phyloP scores from a whole-genome alignment of 35 echinoderm and acorn worm species.

The Ophiothrix spiculata region DNA sequence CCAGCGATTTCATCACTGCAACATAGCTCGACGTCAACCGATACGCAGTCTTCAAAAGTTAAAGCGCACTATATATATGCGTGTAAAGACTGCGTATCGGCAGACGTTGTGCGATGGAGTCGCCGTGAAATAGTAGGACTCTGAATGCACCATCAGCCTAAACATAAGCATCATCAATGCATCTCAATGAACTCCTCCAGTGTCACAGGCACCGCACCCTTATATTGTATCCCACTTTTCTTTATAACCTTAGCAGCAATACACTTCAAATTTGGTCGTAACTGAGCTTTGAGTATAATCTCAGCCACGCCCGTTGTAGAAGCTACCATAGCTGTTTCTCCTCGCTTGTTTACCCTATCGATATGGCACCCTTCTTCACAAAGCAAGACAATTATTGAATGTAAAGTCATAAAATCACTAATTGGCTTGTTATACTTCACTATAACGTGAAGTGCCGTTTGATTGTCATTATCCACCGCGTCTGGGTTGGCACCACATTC shows the following conservation, averaged over 20 bases:
- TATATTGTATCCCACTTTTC: conserved; percentile 55
- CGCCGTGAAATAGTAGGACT: too few relatives aligned
- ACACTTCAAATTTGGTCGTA: conserved; percentile 53
- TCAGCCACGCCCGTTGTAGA: conserved; percentile 75
- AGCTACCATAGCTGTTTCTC: conserved; percentile 46
- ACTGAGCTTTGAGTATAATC: conserved; percentile 67
- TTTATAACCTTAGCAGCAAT: conserved; percentile 58
- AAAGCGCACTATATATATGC: too few relatives aligned
- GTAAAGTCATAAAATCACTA: conserved; percentile 78
- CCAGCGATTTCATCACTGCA: too few relatives aligned
- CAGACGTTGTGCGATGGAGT: too few relatives aligned
- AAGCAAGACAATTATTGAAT: conserved; percentile 58
- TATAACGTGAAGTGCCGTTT: conserved; percentile 64
- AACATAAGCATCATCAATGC: too few relatives aligned
- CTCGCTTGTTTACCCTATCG: conserved; percentile 48
- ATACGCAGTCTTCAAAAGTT: too few relatives aligned
- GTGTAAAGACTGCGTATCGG: too few relatives aligned
- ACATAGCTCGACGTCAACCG: too few relatives aligned
- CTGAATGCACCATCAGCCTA: too few relatives aligned
- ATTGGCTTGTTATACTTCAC: conserved; percentile 76
- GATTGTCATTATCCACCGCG: conserved; percentile 33
- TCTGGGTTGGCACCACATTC: conserved; percentile 81
- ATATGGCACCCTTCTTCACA: conserved; percentile 58
- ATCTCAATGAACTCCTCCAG: conserved; percentile 66
- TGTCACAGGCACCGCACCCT: conserved; percentile 57